These are phyloP conservation scores for Hippopotamus amphibius DNA, from an alignment of 2,113 vertebrate genomes.

Conservation along the genomic window DNA sequence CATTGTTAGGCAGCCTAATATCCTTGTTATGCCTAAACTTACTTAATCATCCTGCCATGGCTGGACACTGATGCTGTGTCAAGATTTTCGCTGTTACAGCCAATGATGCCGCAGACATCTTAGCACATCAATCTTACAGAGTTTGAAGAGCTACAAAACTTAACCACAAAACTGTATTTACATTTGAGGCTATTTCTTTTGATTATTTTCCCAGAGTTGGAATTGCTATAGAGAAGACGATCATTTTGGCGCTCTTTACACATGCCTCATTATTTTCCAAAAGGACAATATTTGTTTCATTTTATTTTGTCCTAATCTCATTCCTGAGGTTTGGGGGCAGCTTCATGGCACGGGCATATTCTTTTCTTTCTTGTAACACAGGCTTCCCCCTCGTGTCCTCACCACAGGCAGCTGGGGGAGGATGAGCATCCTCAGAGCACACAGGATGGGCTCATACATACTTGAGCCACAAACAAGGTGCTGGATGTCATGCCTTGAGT, in stretches of 20 bases:
- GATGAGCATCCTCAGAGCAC: background rate
- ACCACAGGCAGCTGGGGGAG: background rate
- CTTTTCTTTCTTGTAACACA: background rate
- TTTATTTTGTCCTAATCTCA: background rate
- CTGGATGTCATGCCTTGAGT: background rate
- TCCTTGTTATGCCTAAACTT: background rate
- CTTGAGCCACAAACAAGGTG: background rate
- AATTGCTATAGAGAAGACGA: background rate
- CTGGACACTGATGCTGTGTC: background rate
- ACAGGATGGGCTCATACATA: too few relatives aligned
- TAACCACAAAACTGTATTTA: background rate
- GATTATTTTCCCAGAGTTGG: background rate
- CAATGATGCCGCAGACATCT: background rate
- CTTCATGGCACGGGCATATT: background rate
- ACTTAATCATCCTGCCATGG: background rate
- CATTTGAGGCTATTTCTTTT: background rate
- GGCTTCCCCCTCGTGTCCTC: background rate
- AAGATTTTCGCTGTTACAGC: background rate
- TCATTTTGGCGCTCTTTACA: too few relatives aligned
- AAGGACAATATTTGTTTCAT: background rate
- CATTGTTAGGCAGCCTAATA: background rate
- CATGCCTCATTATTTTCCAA: background rate
- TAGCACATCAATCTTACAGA: background rate
- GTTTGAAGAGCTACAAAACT: background rate
- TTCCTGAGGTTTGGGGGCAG: background rate